These are phyloP conservation scores for Chironomus striatipennis DNA, from an alignment of 1,140 invertebrate species.

Conservation along the genomic window DNA sequence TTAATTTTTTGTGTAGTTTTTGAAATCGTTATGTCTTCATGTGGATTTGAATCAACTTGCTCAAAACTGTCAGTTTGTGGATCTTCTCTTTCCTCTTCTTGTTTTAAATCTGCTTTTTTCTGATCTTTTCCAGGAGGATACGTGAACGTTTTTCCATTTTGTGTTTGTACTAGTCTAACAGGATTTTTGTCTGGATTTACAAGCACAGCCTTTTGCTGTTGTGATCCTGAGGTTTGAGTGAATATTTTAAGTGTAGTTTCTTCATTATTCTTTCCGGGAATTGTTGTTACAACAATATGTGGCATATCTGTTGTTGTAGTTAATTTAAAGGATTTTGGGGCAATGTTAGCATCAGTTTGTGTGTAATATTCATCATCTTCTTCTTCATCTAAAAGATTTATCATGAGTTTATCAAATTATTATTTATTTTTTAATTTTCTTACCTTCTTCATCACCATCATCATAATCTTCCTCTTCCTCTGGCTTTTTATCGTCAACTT, in stretches of 20 bases:
- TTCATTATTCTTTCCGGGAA: conserved; percentile 35
- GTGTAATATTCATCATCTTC: conserved; percentile 37
- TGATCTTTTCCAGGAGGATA: conserved; percentile 28
- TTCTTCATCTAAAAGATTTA: conserved; percentile 35
- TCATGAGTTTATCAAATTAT: not conserved
- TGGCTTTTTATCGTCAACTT: conserved; percentile 37
- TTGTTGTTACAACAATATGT: conserved; percentile 27
- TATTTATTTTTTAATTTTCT: conserved; percentile 31
- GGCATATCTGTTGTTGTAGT: conserved; percentile 23
- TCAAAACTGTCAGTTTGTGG: conserved; percentile 36
- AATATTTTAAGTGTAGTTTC: conserved; percentile 41
- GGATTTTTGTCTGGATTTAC: conserved; percentile 32
- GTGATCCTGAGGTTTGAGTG: conserved; percentile 32
- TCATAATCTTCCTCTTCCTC: conserved; percentile 43
- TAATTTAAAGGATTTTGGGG: not conserved
- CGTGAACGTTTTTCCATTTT: conserved; percentile 34
- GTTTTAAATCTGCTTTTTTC: conserved; percentile 29
- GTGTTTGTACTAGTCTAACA: conserved; percentile 33
- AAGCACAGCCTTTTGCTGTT: conserved; percentile 39
- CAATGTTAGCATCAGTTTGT: not conserved
- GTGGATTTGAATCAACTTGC: conserved; percentile 31
- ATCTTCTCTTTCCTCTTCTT: conserved; percentile 34
- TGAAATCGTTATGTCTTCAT: conserved; percentile 34
- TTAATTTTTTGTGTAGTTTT: conserved; percentile 15
- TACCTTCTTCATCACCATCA: conserved; percentile 45